These are phyloP conservation scores for Solenopsis invicta DNA, from an alignment of 1,140 invertebrate species.

Conservation along the genomic window DNA sequence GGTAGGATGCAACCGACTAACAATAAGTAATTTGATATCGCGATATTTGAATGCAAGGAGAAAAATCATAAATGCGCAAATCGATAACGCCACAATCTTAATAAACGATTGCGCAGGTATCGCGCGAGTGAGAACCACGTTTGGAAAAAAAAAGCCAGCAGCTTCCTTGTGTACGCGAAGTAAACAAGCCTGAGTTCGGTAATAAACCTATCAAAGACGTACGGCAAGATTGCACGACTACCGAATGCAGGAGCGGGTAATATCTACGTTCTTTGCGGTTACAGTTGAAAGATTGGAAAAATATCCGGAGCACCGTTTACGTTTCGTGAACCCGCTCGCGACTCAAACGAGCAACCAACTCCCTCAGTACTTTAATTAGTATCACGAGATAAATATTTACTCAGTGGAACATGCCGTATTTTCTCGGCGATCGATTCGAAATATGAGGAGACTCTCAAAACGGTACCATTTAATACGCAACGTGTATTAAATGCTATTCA, in stretches of 20 bases:
- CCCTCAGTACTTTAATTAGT: slow-evolving; percentile 54
- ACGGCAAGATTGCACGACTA: slow-evolving; percentile 46
- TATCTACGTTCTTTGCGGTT: slow-evolving; percentile 38
- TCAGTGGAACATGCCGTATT: slow-evolving; percentile 13
- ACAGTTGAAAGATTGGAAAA: slow-evolving; percentile 55
- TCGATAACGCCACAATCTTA: background rate
- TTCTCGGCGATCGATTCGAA: slow-evolving; percentile 24
- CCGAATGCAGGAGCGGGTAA: background rate
- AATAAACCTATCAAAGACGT: slow-evolving; percentile 59
- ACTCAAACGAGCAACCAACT: slow-evolving; percentile 35
- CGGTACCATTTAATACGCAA: background rate
- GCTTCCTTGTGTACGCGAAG: slow-evolving; percentile 40
- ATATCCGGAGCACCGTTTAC: slow-evolving; percentile 53
- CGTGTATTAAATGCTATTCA: too few relatives aligned
- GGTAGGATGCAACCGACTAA: background rate
- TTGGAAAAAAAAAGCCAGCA: slow-evolving; percentile 20
- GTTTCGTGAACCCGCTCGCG: slow-evolving; percentile 30
- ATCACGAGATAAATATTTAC: slow-evolving; percentile 49
- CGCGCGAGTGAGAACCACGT: slow-evolving; percentile 45
- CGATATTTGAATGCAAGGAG: background rate
- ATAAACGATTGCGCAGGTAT: slow-evolving; percentile 20
- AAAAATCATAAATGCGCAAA: background rate
- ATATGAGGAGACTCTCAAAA: background rate
- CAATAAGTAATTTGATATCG: background rate
- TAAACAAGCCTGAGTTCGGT: slow-evolving; percentile 59